Evolutionary conservation across 2,797 vertebrate species (phyloP).

Genomic region (Amphiprion clarkii): DNA sequence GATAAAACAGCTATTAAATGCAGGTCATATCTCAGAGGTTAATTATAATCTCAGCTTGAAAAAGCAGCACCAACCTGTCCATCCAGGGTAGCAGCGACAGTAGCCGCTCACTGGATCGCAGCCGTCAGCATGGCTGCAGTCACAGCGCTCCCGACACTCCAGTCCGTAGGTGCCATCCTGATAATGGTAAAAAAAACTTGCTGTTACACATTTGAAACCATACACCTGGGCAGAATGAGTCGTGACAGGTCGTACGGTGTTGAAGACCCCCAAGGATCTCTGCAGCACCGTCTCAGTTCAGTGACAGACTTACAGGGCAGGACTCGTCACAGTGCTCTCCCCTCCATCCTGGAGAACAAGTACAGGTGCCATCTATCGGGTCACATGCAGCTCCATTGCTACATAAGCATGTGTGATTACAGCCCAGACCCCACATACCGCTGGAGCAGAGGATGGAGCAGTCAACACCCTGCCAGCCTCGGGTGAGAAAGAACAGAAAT

Average conservation of each 20-base stretch:
- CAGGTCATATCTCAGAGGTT: neutral
- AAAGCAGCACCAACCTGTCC: slow-evolving; percentile 91
- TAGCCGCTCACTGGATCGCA: slow-evolving; percentile 94
- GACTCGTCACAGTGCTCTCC: slow-evolving; percentile 90
- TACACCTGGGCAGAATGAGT: slow-evolving; percentile 2
- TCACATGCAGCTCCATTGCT: slow-evolving; percentile 92
- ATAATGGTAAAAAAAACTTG: slow-evolving; percentile 26
- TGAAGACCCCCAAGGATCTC: neutral
- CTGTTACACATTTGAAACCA: neutral
- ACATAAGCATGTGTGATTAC: slow-evolving; percentile 92
- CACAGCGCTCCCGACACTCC: slow-evolving; percentile 93
- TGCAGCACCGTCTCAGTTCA: neutral
- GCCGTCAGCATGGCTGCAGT: slow-evolving; percentile 94
- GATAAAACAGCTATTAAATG: slow-evolving; percentile 11
- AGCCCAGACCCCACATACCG: slow-evolving; percentile 93
- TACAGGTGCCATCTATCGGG: slow-evolving; percentile 90
- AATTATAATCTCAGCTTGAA: neutral
- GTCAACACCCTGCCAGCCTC: slow-evolving; percentile 96
- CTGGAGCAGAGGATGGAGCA: slow-evolving; percentile 94
- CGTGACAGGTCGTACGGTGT: neutral
- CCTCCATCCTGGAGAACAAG: slow-evolving; percentile 94
- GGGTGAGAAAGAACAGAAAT: slow-evolving; percentile 27
- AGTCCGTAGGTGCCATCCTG: slow-evolving; percentile 95
- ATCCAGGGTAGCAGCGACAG: slow-evolving; percentile 95
- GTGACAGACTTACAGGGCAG: slow-evolving; percentile 89